A percentile compares a stretch with the other conserved stretches of the same genome.
Conservation (phyloP, 2,888 invertebrate species). For the Tortricodes alternella region DNA sequence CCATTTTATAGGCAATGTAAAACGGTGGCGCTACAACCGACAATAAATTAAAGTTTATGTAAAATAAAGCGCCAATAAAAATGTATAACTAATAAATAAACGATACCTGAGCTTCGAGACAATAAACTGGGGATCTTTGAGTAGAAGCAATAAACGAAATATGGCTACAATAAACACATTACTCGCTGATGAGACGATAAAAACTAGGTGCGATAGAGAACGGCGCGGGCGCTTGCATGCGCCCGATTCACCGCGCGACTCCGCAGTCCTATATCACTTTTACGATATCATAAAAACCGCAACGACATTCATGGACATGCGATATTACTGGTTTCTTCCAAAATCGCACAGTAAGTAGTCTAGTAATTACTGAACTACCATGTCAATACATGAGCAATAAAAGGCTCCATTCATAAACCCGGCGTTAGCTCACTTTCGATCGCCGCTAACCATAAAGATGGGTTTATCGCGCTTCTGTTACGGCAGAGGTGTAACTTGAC, state of each 20-base stretch:
- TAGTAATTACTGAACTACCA: conserved; percentile 73
- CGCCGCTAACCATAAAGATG: conserved; percentile 78
- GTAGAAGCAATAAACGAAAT: conserved; percentile 80
- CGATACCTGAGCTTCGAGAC: conserved; percentile 80
- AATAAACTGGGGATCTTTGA: conserved; percentile 76
- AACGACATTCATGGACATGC: conserved; percentile 66
- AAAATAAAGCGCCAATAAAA: conserved; percentile 82
- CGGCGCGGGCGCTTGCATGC: conserved; percentile 42
- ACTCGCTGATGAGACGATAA: conserved; percentile 77
- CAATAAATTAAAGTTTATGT: conserved; percentile 82
- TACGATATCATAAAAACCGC: conserved; percentile 75
- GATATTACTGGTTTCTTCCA: conserved; percentile 73
- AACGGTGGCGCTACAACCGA: conserved; percentile 74
- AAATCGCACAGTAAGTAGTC: conserved; percentile 67
- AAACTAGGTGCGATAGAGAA: conserved; percentile 48
- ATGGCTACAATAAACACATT: conserved; percentile 82
- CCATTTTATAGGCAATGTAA: conserved; percentile 82
- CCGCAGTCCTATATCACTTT: conserved; percentile 74
- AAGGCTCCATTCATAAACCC: conserved; percentile 77
- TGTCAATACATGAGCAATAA: conserved; percentile 77
- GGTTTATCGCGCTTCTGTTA: conserved; percentile 77
- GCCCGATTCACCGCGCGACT: conserved; percentile 36
- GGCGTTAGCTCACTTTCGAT: conserved; percentile 75
- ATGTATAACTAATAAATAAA: conserved; percentile 83
- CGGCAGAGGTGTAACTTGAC: conserved; percentile 80